Conservation (phyloP, 2,113 vertebrate species). For the Conger conger region DNA sequence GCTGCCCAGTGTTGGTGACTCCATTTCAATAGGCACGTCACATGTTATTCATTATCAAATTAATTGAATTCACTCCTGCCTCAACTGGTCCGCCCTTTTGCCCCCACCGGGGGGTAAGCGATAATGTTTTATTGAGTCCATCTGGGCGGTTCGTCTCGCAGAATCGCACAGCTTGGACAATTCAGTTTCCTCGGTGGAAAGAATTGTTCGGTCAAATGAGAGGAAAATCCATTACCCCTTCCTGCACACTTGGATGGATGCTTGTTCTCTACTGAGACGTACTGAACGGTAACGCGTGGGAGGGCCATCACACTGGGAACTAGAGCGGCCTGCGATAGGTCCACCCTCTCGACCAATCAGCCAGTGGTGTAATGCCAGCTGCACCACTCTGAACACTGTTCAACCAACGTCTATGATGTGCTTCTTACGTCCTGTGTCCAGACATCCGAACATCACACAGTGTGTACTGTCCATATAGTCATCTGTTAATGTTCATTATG, state of each 20-base stretch:
- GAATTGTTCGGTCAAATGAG: background rate
- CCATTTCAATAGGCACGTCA: background rate
- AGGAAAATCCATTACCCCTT: background rate
- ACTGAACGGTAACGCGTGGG: background rate
- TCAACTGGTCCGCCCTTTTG: background rate
- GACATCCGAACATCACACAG: background rate
- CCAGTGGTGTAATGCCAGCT: background rate
- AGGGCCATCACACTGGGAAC: background rate
- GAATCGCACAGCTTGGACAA: background rate
- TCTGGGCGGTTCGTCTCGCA: background rate
- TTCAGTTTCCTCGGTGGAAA: slow-evolving; percentile 6
- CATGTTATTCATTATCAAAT: slow-evolving; percentile 6
- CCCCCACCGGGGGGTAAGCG: background rate
- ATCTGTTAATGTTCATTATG: background rate
- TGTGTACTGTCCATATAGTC: background rate
- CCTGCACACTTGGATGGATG: background rate
- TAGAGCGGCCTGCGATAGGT: background rate
- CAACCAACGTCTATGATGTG: too few relatives aligned
- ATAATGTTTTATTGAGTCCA: background rate
- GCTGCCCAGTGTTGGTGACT: background rate
- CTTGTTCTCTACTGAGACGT: background rate
- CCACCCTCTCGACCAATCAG: background rate
- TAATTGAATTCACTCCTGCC: slow-evolving; percentile 10
- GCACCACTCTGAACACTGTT: too few relatives aligned
- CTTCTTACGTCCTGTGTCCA: too few relatives aligned